Base-by-base conservation (phyloP, 1,140 invertebrate genomes). In the Drosophila truncata region DNA sequence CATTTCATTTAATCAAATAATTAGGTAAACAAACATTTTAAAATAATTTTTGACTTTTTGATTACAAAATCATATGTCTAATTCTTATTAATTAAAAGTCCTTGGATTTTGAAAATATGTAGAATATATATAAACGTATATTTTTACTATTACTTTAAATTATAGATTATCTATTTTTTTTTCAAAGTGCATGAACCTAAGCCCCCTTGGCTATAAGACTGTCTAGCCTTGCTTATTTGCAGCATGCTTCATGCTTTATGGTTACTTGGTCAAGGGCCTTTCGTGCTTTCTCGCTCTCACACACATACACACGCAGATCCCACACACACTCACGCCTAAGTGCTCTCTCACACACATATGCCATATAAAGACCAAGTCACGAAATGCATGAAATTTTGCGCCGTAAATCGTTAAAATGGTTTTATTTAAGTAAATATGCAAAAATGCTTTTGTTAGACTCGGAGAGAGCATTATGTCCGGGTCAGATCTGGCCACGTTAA, bases 261-360 rank as follows among this genome's bases (percentile, higher is more conserved):
- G 85, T 90, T 91, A 90, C 85, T 90, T 90, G 85, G 85, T 85
- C 85, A 90, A 90, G 85, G 85, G 85, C 85, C 78, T 90, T 87
- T 86, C 70, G 78, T 73, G 71, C 76, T 70, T 25, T 64, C 61
- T 33, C 69, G 58, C 61, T 66, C 55, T 61, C 42, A 33, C 73
- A 57, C 52, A 44, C 66, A 57, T 54, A 55, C 60, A 58, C 52
- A 62, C 50, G 13, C 31, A 23, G 18, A 35, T 37, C 33, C 10
- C 47, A 61, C 65, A 54, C 52, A 58, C 27, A 54, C 50, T 49
- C 57, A 67, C 70, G 55, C 65, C 65, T 80, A 72, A 79, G 66
- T 35, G 31, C 67, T 55, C 54, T 33, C 60, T 59, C 47, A 65
- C 50, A 72, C 47, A 59, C 52, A 71, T 39, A 54, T 52, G 23